A percentile compares a stretch with the other conserved stretches of the same genome.
Conservation (phyloP, 1,140 invertebrate species). For the Bombus affinis region DNA sequence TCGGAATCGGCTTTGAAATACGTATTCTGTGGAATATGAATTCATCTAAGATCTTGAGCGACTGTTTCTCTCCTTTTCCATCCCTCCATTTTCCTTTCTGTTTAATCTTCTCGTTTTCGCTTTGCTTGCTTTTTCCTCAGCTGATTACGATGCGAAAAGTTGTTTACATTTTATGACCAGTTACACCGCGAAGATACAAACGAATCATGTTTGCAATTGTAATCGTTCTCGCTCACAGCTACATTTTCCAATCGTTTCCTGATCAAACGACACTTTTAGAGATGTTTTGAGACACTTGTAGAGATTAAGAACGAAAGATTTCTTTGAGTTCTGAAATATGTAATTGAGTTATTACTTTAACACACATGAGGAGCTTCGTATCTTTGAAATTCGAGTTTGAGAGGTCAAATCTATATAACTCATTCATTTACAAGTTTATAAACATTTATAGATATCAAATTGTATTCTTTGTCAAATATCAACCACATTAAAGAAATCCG, state of each 20-base stretch:
- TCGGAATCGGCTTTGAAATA: constrained; percentile 70
- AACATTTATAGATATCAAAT: too few species aligned
- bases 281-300: too few species aligned
- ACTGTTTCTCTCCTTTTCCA: neutral
- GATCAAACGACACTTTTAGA: neutral
- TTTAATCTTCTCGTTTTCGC: neutral
- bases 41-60: constrained; percentile 66
- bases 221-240: constrained; percentile 5
- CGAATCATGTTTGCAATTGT: constrained; percentile 55
- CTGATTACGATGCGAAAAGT: constrained; percentile 64
- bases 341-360: neutral
- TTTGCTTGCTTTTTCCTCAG: neutral
- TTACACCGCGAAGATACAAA: neutral
- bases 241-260: neutral
- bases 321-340: neutral
- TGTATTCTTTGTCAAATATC: too few species aligned
- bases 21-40: constrained; percentile 71
- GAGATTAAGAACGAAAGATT: neutral
- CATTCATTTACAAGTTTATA: too few species aligned
- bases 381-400: neutral
- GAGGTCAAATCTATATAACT: too few species aligned
- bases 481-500: too few species aligned
- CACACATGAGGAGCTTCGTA: too few species aligned
- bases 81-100: neutral
- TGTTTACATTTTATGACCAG: neutral